A percentile compares a stretch with the other conserved stretches of the same genome.
phyloP scores from a whole-genome alignment of 2,888 invertebrate species.

The Trissolcus japonicus region DNA sequence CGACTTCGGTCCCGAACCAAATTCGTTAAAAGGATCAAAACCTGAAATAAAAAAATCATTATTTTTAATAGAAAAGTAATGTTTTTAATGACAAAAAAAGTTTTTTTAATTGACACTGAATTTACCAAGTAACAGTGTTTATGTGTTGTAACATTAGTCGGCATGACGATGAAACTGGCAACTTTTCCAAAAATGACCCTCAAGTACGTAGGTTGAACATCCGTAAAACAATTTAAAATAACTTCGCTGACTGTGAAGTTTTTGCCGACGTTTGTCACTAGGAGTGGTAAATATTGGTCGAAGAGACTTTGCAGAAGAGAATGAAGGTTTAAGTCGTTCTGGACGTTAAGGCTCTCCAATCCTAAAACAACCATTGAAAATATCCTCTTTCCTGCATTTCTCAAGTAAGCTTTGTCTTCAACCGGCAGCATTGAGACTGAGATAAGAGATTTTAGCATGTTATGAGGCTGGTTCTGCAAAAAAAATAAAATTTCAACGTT shows the following conservation, averaged over 20 bases:
- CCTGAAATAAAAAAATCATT: slow-evolving; percentile 58
- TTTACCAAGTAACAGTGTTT: slow-evolving; percentile 70
- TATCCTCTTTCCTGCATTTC: slow-evolving; percentile 66
- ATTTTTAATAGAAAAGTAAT: neutral
- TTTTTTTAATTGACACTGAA: neutral
- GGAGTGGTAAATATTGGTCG: slow-evolving; percentile 69
- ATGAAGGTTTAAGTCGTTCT: slow-evolving; percentile 68
- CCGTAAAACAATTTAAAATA: slow-evolving; percentile 68
- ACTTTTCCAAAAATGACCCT: slow-evolving; percentile 66
- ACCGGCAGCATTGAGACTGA: slow-evolving; percentile 66
- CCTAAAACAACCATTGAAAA: slow-evolving; percentile 72
- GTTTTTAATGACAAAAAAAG: neutral
- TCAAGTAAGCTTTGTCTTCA: slow-evolving; percentile 65
- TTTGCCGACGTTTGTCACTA: slow-evolving; percentile 63
- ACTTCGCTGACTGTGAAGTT: slow-evolving; percentile 65
- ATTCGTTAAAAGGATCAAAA: slow-evolving; percentile 67
- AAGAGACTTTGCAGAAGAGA: slow-evolving; percentile 68
- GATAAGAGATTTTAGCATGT: slow-evolving; percentile 65
- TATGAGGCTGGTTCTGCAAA: slow-evolving; percentile 70
- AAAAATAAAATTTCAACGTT: slow-evolving; percentile 1
- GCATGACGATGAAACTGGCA: slow-evolving; percentile 64
- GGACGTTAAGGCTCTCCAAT: slow-evolving; percentile 66
- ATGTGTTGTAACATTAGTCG: slow-evolving; percentile 66
- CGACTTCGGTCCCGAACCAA: slow-evolving; percentile 63
- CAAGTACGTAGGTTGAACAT: slow-evolving; percentile 63